Evolutionary conservation across 2,113 vertebrate species (phyloP).

Genomic region (Cyprinus carpio): DNA sequence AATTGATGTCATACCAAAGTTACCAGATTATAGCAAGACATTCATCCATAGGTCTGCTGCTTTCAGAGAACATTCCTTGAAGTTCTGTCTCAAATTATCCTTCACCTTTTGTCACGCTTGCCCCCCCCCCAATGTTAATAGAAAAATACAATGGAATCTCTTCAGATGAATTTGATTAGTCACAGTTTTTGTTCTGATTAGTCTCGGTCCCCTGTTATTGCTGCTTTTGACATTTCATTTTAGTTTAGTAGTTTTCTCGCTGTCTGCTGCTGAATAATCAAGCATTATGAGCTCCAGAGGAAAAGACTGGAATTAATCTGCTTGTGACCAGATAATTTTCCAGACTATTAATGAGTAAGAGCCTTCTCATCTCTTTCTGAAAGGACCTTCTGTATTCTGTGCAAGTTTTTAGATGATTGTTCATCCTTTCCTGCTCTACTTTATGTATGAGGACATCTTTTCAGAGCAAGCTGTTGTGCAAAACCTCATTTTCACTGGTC

Average conservation of each 20-base stretch:
- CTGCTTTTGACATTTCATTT: background rate
- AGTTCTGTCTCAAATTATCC: background rate
- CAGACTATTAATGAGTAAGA: background rate
- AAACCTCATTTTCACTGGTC: background rate
- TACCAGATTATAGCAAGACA: background rate
- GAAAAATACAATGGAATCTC: background rate
- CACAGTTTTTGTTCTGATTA: background rate
- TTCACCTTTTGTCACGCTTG: background rate
- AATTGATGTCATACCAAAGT: background rate
- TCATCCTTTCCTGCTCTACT: background rate
- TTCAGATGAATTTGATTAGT: background rate
- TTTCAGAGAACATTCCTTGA: background rate
- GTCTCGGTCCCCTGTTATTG: background rate
- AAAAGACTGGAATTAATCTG: background rate
- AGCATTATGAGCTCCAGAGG: background rate
- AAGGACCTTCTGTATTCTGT: background rate
- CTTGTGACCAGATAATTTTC: background rate
- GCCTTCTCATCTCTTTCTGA: background rate
- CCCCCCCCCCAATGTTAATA: background rate
- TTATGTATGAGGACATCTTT: background rate
- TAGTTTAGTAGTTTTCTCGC: background rate
- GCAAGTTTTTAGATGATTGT: background rate
- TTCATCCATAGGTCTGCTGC: background rate
- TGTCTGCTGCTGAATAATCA: background rate
- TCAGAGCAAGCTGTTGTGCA: background rate